phyloP scores from a whole-genome alignment of 1,140 invertebrate genomes.

The Drosophila santomea region DNA sequence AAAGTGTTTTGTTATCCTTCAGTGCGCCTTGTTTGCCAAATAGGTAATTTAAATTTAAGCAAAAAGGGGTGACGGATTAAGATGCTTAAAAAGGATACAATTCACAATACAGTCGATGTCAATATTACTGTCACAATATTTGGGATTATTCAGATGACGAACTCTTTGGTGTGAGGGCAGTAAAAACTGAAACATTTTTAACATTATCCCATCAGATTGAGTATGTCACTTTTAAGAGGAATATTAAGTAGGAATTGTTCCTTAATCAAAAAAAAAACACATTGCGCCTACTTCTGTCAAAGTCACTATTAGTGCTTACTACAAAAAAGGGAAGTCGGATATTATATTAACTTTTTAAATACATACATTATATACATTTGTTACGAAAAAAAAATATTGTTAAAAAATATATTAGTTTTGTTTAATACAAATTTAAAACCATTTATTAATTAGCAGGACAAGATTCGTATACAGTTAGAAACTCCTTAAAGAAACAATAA shows the following conservation, averaged over 20 bases:
- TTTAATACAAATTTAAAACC: no score
- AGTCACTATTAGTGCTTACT: no score
- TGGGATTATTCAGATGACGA: constrained; percentile 39
- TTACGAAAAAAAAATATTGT: no score
- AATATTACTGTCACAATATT: constrained; percentile 72
- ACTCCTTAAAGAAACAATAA: no score
- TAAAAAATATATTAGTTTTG: no score
- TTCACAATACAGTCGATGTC: constrained; percentile 43
- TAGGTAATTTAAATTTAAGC: constrained; percentile 71
- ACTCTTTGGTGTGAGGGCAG: constrained; percentile 5
- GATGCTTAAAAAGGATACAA: constrained; percentile 29
- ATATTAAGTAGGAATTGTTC: no score
- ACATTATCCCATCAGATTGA: background rate
- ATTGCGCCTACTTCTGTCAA: background rate
- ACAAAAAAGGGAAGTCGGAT: no score
- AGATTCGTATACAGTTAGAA: no score
- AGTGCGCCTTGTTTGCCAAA: constrained; percentile 71
- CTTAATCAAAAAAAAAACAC: background rate
- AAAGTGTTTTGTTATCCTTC: constrained; percentile 80
- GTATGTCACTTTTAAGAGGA: no score
- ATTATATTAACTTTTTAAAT: no score
- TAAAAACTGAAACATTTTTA: constrained; percentile 1
- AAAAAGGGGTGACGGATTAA: constrained; percentile 57
- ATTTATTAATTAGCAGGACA: no score
- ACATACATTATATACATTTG: no score